Evolutionary conservation across 2,113 vertebrate genomes (phyloP).

Genomic region (Mastomys coucha): DNA sequence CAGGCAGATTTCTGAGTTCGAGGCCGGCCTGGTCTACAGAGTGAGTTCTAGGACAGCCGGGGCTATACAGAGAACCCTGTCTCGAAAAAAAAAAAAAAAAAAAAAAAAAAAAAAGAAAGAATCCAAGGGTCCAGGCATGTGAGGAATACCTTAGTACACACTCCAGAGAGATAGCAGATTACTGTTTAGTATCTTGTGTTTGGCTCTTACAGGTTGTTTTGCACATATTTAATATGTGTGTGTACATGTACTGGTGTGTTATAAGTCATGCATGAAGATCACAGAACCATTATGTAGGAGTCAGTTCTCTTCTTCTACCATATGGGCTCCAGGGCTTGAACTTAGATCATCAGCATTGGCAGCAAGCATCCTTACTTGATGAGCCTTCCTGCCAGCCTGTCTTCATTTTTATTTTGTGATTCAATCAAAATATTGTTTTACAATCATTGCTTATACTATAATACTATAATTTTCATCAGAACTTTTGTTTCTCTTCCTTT

Average conservation of each 20-base stretch:
- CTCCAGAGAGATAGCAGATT: background rate
- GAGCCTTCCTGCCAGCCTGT: background rate
- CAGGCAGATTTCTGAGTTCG: too few relatives aligned
- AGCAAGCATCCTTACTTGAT: background rate
- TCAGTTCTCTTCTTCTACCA: background rate
- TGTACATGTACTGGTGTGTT: background rate
- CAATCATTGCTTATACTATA: background rate
- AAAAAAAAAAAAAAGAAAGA: too few relatives aligned
- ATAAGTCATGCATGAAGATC: background rate
- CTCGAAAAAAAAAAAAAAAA: too few relatives aligned
- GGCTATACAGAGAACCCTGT: too few relatives aligned
- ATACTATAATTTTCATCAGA: background rate
- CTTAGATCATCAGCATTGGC: background rate
- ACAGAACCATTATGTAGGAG: background rate
- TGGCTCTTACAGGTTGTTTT: background rate
- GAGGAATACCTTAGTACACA: background rate
- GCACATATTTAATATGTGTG: background rate
- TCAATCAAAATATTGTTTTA: background rate
- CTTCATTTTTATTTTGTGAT: background rate
- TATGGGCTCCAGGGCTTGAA: background rate
- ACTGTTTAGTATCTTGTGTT: background rate
- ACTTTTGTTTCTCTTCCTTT: background rate
- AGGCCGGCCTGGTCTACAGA: too few relatives aligned
- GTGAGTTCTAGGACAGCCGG: too few relatives aligned
- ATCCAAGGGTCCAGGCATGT: background rate